Percentiles rank a stretch among this genome's conserved stretches.
Evolutionary conservation across 1,140 invertebrate species (phyloP).

Genomic region (Ooceraea biroi): DNA sequence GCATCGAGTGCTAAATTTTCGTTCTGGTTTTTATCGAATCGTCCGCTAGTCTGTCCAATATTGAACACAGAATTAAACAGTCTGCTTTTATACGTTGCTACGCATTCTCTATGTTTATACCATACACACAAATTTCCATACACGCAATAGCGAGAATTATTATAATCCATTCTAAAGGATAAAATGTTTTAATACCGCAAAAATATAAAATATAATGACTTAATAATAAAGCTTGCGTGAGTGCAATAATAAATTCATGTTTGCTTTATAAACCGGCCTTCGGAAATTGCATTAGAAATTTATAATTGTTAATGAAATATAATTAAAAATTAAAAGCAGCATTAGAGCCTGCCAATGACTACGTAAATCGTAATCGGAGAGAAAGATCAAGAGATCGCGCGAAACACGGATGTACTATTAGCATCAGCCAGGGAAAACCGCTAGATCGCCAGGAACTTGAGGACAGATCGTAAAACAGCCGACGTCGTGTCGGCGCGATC

Average conservation of each 20-base stretch:
- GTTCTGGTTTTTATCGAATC: constrained; percentile 42
- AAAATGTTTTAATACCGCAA: constrained; percentile 6
- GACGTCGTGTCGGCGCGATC: constrained; percentile 36
- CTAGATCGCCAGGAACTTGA: constrained; percentile 55
- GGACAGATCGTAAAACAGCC: constrained; percentile 66
- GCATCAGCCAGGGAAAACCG: constrained; percentile 44
- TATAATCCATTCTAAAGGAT: constrained; percentile 1
- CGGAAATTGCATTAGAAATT: background rate
- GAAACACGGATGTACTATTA: constrained; percentile 60
- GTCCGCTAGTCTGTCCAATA: constrained; percentile 9
- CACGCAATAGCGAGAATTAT: constrained; percentile 12
- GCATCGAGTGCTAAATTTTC: constrained; percentile 31
- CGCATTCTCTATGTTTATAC: background rate
- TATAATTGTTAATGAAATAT: background rate
- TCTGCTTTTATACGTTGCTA: constrained; percentile 19
- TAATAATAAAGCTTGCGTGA: constrained; percentile 1
- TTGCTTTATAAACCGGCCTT: constrained; percentile 2
- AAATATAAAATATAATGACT: background rate
- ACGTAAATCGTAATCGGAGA: background rate
- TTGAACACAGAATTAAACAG: constrained; percentile 43
- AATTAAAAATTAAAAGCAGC: constrained; percentile 15
- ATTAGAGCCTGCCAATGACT: background rate
- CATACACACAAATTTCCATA: constrained; percentile 18
- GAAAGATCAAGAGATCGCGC: constrained; percentile 44
- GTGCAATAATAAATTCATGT: background rate